phyloP scores from a whole-genome alignment of 2,888 invertebrate genomes.

The Chrysolina haemoptera region DNA sequence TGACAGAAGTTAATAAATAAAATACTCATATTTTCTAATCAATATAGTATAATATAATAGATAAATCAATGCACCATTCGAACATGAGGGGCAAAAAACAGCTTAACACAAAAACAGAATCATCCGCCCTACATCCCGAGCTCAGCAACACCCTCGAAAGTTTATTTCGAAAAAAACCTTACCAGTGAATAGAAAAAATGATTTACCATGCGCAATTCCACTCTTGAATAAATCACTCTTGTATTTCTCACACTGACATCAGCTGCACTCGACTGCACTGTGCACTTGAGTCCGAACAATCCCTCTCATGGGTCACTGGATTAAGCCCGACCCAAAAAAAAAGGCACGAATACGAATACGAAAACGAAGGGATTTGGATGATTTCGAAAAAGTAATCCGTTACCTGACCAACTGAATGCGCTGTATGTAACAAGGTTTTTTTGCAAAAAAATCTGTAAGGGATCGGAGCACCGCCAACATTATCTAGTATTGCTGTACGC shows the following conservation, averaged over 20 bases:
- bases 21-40: too few species aligned
- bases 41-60: too few species aligned
- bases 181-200: constrained; percentile 46
- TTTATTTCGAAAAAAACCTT: constrained; percentile 16
- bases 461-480: constrained; percentile 34
- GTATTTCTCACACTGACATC: constrained; percentile 42
- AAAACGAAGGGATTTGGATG: not conserved
- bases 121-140: not conserved
- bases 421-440: constrained; percentile 16
- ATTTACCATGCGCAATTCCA: constrained; percentile 63
- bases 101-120: not conserved
- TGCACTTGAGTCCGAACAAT: constrained; percentile 37
- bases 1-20: too few species aligned
- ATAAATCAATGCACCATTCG: too few species aligned
- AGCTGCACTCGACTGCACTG: constrained; percentile 46
- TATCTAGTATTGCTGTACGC: constrained; percentile 52
- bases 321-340: constrained; percentile 27
- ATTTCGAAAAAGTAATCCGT: not conserved
- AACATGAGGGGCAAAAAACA: not conserved
- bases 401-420: constrained; percentile 12
- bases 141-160: not conserved
- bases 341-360: not conserved
- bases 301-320: constrained; percentile 38
- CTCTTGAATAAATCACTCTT: constrained; percentile 41
- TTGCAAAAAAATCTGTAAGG: constrained; percentile 25